Evolutionary conservation across 2,113 vertebrate genomes (phyloP).

Genomic region (Dipodomys merriami): DNA sequence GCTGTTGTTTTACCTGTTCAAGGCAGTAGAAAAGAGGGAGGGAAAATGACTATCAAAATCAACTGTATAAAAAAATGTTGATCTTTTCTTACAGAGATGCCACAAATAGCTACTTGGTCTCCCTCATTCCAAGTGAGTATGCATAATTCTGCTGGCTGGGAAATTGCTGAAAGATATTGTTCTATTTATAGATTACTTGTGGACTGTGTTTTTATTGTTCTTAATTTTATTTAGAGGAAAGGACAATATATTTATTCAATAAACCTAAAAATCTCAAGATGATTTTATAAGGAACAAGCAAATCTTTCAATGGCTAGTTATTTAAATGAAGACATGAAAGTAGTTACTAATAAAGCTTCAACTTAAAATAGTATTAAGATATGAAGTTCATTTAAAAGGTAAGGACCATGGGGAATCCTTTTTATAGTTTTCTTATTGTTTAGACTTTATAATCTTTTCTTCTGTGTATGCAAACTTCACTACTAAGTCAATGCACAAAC

Average conservation of each 20-base stretch:
- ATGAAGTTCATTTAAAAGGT: slow-evolving; percentile 1
- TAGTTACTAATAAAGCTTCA: slow-evolving; percentile 30
- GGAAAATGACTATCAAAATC: slow-evolving; percentile 2
- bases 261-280: slow-evolving; percentile 29
- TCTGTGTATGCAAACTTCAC: slow-evolving; percentile 52
- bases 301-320: slow-evolving; percentile 9
- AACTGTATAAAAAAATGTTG: slow-evolving; percentile 13
- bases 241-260: slow-evolving; percentile 6
- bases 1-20: slow-evolving; percentile 63
- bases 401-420: slow-evolving; percentile 4
- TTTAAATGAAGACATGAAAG: slow-evolving; percentile 47
- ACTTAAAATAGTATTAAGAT: slow-evolving; percentile 52
- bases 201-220: slow-evolving; percentile 33
- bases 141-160: background rate
- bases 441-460: slow-evolving; percentile 47
- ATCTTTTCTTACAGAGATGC: slow-evolving; percentile 48
- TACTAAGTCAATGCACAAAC: slow-evolving; percentile 24
- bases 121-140: background rate
- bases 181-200: slow-evolving; percentile 30
- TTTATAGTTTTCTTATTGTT: slow-evolving; percentile 39
- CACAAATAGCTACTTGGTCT: background rate
- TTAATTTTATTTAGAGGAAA: slow-evolving; percentile 46
- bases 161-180: slow-evolving; percentile 27
- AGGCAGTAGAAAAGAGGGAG: slow-evolving; percentile 47
- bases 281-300: slow-evolving; percentile 36